Base-by-base conservation (phyloP, 2,797 vertebrate genomes). In the Malurus leucopterus region DNA sequence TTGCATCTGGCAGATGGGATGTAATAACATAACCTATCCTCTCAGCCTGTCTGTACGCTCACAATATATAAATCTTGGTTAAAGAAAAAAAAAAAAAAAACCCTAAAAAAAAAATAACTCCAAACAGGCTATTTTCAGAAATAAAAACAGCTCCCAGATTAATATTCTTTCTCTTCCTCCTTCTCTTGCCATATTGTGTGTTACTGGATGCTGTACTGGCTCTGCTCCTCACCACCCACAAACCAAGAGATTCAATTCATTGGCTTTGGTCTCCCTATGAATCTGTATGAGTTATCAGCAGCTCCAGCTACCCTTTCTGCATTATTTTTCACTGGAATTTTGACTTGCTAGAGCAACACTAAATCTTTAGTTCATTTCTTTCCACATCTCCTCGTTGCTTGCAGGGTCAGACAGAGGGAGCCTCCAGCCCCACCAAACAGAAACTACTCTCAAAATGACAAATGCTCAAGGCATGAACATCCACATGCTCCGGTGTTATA, bases 271-370 rank as follows among this genome's bases (percentile, higher is more conserved):
- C 53, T 93, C 46, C 40, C 81, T 62, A 91, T 78, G 69, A 94
- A 95, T 93, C 82, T 83, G n/a, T 59, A 53, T 89, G 90, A 95
- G 59, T 91, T 91, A 93, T 75, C 84, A 86, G 32, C 44, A 88
- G 71, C 57, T 88, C 68, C 76, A 92, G 82, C 63, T 49, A 89
- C 38, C 43, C 54, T 4, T 81, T 84, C 68, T 69, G 23, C 47
- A 62, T 63, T 92, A 87, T 93, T 94, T 86, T 90, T 91, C 83
- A 67, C 44, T 63, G 54, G 63, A 88, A 55, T 43, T 88, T 91
- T 92, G 77, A 64, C 61, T 88, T 71, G 32, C 74, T 68, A 43
- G 64, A 51, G 32, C 43, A 81, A 68, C 63, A 70, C 54, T 92
- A 93, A 83, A 93, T 90, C 92, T 90, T 84, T 63, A 83, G 54